A percentile compares a stretch with the other conserved stretches of the same genome.
phyloP scores from a whole-genome alignment of 2,888 invertebrate species.

The Mesodorylaimus sp. region DNA sequence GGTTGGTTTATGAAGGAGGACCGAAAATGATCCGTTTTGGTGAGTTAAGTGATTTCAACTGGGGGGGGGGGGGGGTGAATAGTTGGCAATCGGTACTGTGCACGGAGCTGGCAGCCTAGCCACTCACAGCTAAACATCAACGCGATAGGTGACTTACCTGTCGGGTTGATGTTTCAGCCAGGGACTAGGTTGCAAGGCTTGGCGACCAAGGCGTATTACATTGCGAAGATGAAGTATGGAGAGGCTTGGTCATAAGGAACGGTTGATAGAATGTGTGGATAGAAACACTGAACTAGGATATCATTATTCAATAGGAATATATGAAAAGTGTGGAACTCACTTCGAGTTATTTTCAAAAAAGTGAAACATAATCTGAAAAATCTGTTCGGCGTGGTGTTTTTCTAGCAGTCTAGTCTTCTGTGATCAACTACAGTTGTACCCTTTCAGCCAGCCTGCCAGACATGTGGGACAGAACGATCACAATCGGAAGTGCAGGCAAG shows the following conservation, averaged over 20 bases:
- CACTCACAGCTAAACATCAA: background rate
- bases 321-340: too few species aligned
- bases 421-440: background rate
- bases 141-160: background rate
- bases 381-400: background rate
- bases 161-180: too few species aligned
- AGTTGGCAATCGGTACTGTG: too few species aligned
- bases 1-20: conserved; percentile 66
- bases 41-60: too few species aligned
- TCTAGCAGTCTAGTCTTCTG: background rate
- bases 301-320: too few species aligned
- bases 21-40: conserved; percentile 71
- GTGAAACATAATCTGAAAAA: background rate
- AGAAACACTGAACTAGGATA: too few species aligned
- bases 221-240: background rate
- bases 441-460: conserved; percentile 59
- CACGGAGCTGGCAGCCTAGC: too few species aligned
- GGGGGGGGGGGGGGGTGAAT: too few species aligned
- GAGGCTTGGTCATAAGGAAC: too few species aligned
- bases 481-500: conserved; percentile 91
- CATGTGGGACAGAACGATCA: conserved; percentile 95
- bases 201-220: background rate
- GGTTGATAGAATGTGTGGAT: too few species aligned
- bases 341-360: background rate
- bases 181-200: background rate